These are phyloP conservation scores for Pipistrellus pipistrellus DNA, from an alignment of 2,797 vertebrate genomes.

Conservation along the genomic window DNA sequence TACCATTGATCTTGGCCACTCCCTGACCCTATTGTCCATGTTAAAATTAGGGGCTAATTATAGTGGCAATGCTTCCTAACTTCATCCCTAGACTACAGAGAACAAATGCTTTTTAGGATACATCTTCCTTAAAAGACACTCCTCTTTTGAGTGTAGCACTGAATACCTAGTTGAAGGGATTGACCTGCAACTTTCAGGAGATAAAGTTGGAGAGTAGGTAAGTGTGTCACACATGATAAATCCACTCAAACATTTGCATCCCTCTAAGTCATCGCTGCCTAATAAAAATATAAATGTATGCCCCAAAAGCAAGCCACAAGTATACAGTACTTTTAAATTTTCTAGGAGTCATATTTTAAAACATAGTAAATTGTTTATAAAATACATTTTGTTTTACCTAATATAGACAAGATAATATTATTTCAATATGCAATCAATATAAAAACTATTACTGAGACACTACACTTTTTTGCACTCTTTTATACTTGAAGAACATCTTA, in stretches of 20 bases:
- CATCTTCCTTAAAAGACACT: neutral
- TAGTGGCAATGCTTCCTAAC: neutral
- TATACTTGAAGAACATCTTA: conserved; percentile 47
- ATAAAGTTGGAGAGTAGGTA: neutral
- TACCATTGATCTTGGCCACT: neutral
- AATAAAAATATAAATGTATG: neutral
- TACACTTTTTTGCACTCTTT: conserved; percentile 6
- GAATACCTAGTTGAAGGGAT: neutral
- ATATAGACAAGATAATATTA: conserved; percentile 1
- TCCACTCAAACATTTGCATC: neutral
- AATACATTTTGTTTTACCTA: conserved; percentile 42
- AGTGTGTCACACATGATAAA: neutral
- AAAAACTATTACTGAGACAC: conserved; percentile 4
- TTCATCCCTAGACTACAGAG: neutral
- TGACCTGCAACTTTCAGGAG: neutral
- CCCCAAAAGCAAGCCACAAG: conserved; percentile 35
- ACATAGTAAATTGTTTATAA: conserved; percentile 30
- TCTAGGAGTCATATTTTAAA: conserved; percentile 31
- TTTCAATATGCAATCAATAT: conserved; percentile 47
- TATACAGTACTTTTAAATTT: neutral
- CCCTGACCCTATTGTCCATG: neutral
- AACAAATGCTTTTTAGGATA: neutral
- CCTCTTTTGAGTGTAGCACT: neutral
- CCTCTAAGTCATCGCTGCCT: neutral
- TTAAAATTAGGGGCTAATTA: neutral